Base-by-base conservation (phyloP, 1,140 invertebrate species). In the Procambarus virginalis region DNA sequence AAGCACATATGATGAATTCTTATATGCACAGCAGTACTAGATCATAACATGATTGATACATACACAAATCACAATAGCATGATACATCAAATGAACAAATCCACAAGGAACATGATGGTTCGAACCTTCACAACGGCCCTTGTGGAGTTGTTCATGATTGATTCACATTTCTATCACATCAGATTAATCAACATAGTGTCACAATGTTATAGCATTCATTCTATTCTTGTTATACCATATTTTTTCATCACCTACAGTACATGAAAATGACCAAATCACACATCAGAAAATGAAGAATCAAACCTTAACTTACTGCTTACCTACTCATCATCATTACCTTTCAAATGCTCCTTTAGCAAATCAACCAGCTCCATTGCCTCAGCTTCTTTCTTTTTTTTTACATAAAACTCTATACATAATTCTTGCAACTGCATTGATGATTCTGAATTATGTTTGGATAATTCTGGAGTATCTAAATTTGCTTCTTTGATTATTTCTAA, bases 301-400 rank as follows among this genome's bases (percentile, higher is more conserved):
- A n/a, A 73, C 22, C 20, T 73, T 8, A 73, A 9, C n/a, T 34
- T 5, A 73, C 6, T 4, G 22, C n/a, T 3, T 8, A 4, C 6
- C 55, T 45, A 79, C 82, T 51, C 34, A 55, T 78, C 22, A 77
- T 89, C 82, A 89, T 89, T 84, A 2, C 88, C 81, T 51, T 84
- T 84, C 55, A 84, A 78, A 55, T 89, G 81, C 64, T 89, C 88
- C 49, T 92, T 90, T 9, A 91, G 55, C n/a, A 83, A 77, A 10
- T 90, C 90, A 48, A 87, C 92, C 76, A 86, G 79, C 87, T 87
- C 91, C 60, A 87, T 78, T 64, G 84, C 91, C 70, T 92, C 92
- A 51, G 73, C 79, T 51, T 87, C 89, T 91, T 91, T 91, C 34
- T 88, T 88, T 49, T 92, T 92, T 86, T 92, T 90, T 14, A 91